Percentiles rank a stretch among this genome's conserved stretches.
Evolutionary conservation across 2,113 vertebrate species (phyloP).

Genomic region (Laterallus jamaicensis): DNA sequence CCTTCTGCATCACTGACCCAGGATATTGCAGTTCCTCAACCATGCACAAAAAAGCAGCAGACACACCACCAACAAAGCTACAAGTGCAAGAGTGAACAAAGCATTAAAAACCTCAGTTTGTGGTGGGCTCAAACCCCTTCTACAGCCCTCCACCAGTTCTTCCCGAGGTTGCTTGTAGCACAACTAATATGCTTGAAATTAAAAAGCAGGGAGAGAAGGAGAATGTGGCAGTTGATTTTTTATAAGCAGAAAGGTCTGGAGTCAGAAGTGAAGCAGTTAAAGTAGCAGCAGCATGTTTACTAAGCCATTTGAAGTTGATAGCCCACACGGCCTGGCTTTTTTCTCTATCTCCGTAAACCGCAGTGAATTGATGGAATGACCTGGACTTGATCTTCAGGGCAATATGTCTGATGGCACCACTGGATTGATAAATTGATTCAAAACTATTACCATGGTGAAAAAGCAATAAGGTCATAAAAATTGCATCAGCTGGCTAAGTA

Average conservation of each 20-base stretch:
- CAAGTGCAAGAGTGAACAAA: neutral
- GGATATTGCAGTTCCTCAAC: fast-evolving
- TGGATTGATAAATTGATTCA: slow-evolving; percentile 99
- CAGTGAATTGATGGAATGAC: slow-evolving; percentile 99
- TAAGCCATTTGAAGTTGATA: slow-evolving; percentile 90
- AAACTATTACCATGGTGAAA: slow-evolving; percentile 99
- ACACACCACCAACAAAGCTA: neutral
- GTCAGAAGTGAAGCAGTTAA: slow-evolving; percentile 87
- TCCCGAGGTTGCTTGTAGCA: neutral
- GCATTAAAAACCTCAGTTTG: neutral
- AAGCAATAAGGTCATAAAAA: slow-evolving; percentile 99
- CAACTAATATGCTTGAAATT: neutral
- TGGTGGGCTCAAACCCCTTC: neutral
- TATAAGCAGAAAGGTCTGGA: slow-evolving; percentile 38
- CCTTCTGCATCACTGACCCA: neutral
- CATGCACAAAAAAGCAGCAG: neutral
- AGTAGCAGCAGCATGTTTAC: slow-evolving; percentile 87
- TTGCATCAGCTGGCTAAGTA: slow-evolving; percentile 99
- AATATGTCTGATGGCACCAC: slow-evolving; percentile 94
- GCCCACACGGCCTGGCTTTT: slow-evolving; percentile 73
- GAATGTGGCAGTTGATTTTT: neutral
- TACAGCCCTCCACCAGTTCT: neutral
- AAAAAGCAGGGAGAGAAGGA: neutral
- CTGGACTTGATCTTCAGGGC: slow-evolving; percentile 99
- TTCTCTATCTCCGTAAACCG: slow-evolving; percentile 89